A percentile compares a stretch with the other conserved stretches of the same genome.
phyloP scores from a whole-genome alignment of 2,113 vertebrate genomes.

The Crocuta crocuta region DNA sequence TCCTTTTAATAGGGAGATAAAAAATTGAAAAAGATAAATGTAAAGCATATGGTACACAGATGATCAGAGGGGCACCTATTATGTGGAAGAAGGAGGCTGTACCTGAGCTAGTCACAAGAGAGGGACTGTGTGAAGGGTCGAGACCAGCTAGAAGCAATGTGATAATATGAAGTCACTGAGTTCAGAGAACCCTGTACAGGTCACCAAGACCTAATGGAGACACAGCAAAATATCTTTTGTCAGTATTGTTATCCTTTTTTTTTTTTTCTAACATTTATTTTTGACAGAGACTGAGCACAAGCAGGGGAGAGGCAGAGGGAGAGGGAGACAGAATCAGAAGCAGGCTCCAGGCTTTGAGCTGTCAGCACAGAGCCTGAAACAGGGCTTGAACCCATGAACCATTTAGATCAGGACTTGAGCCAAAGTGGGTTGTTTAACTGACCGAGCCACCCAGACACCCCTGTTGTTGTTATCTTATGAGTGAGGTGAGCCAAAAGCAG shows the following conservation, averaged over 20 bases:
- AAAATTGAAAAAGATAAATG: background rate
- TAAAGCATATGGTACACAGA: background rate
- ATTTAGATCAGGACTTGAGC: no score
- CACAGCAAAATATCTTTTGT: background rate
- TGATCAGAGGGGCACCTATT: background rate
- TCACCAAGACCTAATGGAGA: constrained; percentile 25
- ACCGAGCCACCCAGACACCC: no score
- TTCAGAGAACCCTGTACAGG: background rate
- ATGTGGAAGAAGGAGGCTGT: background rate
- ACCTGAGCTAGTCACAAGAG: background rate
- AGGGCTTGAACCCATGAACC: no score
- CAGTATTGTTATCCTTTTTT: no score
- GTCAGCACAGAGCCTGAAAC: no score
- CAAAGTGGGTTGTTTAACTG: no score
- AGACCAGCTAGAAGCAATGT: background rate
- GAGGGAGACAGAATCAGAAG: no score
- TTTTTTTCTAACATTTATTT: no score
- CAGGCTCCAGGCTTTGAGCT: no score
- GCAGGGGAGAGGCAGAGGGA: no score
- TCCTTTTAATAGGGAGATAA: background rate
- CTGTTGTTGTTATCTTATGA: background rate
- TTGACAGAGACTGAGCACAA: no score
- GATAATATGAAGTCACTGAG: background rate
- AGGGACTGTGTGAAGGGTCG: background rate
- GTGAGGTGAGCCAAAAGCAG: background rate